Base-by-base conservation (phyloP, 2,113 vertebrate species). In the Ophthalmolycus amberensis region DNA sequence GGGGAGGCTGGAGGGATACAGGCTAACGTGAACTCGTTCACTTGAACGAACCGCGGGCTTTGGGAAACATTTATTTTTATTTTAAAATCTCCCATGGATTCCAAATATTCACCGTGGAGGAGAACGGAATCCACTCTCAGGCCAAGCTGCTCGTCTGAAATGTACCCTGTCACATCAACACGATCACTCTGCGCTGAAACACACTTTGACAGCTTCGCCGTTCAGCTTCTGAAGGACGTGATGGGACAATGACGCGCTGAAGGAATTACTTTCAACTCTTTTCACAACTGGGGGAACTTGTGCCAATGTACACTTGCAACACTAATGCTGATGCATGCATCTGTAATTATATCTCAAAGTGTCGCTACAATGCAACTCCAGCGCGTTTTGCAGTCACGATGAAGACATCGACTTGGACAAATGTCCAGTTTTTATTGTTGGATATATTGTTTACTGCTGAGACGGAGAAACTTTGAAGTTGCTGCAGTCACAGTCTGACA, bases 21-120 rank as follows among this genome's bases (percentile, higher is more conserved):
- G 70, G 77, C 83, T 69, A 85, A 89, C 79, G 37, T 82, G 85
- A 89, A 94, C 91, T 87, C 86, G 46, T 88, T 94, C 87, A 85
- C 88, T 91, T 58, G 62, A 77, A 82, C 34, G 29, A 85, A 84
- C 77, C 74, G 3, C 37, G 75, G 70, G 52, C 79, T 89, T 78
- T 16, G 37, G 48, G 48, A 56, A 38, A 74, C 72, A 22, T 59
- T 50, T 9, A n/a, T 14, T 62, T 69, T 60, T 60, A 1, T 27
- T 56, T 56, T 2, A 25, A 5, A 16, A n/a, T 54, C 9, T 46
- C 65, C 50, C 50, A 52, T 48, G 58, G 50, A 80, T 77, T 85
- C 74, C 65, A 63, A 83, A 83, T 38, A 77, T 74, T 59, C 48
- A 68, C 58, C 50, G 67, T 2, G 16, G 59, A 79, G 64, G 48